Evolutionary conservation across 2,888 invertebrate genomes (phyloP), one percentile per base, ranked within the genome.

Genomic region (Callyntrura sp.): DNA sequence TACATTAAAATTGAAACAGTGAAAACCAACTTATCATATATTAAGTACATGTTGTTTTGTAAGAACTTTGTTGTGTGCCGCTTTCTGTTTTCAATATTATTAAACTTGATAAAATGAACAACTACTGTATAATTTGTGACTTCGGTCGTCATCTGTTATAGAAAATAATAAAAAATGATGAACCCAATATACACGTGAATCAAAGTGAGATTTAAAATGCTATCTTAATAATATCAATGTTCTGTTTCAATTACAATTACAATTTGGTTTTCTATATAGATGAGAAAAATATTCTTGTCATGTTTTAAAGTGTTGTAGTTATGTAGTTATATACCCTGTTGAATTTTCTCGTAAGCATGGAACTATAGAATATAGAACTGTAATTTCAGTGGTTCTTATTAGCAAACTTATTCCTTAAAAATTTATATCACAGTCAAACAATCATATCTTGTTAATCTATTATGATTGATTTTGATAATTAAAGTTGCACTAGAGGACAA

Each of bases 401-500:
- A 68, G 11, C 11, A 68, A 25, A 68, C 35, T 35, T 35, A 28
- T 68, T 5, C 35, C 35, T 35, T 62, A 23, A 25, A 12, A 68
- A 28, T 20, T 73, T 73, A 20, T 78, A 78, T 78, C 78, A 78
- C 78, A 78, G 78, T 78, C 78, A 78, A 78, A 78, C 23, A 48
- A 14, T 48, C n/a, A 20, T 68, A 68, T 23, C 20, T 4, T 28
- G 28, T 45, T 43, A 6, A 62, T 11, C 9, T 25, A 43, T 70
- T 35, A 70, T 43, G 6, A 17, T 12, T 45, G 70, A n/a, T 70
- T 17, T 11, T 25, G 51, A 76, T 23, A 23, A 11, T 73, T 76
- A 25, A 23, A 76, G 14, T 48, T 76, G 25, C 51, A 51, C 48
- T 76, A 55, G 51, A 48, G n/a, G 35, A 28, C 23, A 76, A 55